Percentiles rank a stretch among this genome's conserved stretches.
Evolutionary conservation across 2,113 vertebrate genomes (phyloP).

Genomic region (Upupa epops): DNA sequence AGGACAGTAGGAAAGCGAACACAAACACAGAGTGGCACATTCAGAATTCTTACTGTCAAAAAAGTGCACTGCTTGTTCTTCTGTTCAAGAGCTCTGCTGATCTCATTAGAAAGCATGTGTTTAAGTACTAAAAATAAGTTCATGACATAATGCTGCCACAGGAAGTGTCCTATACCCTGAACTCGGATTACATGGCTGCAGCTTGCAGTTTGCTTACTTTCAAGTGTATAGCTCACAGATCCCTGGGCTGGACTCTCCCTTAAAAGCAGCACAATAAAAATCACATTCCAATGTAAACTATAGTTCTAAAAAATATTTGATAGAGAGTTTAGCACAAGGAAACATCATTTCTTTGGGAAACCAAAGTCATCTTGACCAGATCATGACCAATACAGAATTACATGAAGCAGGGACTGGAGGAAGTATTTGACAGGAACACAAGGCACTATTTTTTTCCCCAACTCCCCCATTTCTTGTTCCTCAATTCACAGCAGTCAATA

Average conservation of each 20-base stretch:
- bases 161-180: constrained; percentile 35
- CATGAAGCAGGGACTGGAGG: neutral
- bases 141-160: constrained; percentile 12
- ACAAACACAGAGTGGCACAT: neutral
- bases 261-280: neutral
- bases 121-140: constrained; percentile 47
- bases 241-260: neutral
- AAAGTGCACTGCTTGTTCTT: neutral
- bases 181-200: constrained; percentile 5
- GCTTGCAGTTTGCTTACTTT: constrained; percentile 10
- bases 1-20: neutral
- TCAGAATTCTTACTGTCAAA: neutral
- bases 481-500: no score
- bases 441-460: neutral
- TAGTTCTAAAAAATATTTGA: neutral
- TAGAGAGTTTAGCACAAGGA: neutral
- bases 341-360: neutral
- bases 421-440: neutral
- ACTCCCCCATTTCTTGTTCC: neutral
- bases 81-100: neutral
- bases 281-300: neutral
- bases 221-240: neutral
- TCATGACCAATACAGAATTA: neutral
- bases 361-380: neutral
- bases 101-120: neutral